Evolutionary conservation across 2,113 vertebrate genomes (phyloP).

Genomic region (Nanorana parkeri): DNA sequence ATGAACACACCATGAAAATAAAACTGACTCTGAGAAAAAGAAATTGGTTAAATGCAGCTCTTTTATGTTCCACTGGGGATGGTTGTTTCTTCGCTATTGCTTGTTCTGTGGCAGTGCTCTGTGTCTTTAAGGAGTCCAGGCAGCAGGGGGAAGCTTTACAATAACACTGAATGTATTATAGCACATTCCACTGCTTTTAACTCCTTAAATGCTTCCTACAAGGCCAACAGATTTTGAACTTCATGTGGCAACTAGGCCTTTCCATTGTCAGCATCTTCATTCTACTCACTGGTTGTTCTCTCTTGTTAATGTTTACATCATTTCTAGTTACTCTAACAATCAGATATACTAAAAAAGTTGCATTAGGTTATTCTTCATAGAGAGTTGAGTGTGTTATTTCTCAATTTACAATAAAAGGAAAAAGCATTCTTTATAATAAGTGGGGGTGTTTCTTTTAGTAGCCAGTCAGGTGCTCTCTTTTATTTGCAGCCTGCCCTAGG

Average conservation of each 20-base stretch:
- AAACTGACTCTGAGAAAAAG: background rate
- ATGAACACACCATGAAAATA: background rate
- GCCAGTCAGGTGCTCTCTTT: too few relatives aligned
- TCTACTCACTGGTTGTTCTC: background rate
- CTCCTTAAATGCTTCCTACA: background rate
- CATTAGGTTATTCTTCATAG: too few relatives aligned
- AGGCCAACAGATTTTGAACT: background rate
- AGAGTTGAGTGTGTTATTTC: too few relatives aligned
- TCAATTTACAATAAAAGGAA: too few relatives aligned
- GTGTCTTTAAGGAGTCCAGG: slow-evolving; percentile 9
- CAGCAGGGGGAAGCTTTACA: background rate
- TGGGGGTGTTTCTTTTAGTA: too few relatives aligned
- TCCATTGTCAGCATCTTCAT: too few relatives aligned
- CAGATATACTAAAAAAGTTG: too few relatives aligned
- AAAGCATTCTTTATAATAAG: too few relatives aligned
- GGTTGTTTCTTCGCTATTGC: background rate
- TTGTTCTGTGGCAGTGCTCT: background rate
- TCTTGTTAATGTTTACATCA: background rate
- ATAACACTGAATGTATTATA: slow-evolving; percentile 18
- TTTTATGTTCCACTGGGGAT: background rate
- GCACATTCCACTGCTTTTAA: slow-evolving; percentile 6
- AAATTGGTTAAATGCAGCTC: slow-evolving; percentile 19
- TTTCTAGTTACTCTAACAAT: background rate
- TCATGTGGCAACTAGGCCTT: background rate
- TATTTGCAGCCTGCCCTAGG: too few relatives aligned